Percentiles rank a stretch among this genome's conserved stretches.
Conservation (phyloP, 2,888 invertebrate species). For the Macrosoma leucophasiata region DNA sequence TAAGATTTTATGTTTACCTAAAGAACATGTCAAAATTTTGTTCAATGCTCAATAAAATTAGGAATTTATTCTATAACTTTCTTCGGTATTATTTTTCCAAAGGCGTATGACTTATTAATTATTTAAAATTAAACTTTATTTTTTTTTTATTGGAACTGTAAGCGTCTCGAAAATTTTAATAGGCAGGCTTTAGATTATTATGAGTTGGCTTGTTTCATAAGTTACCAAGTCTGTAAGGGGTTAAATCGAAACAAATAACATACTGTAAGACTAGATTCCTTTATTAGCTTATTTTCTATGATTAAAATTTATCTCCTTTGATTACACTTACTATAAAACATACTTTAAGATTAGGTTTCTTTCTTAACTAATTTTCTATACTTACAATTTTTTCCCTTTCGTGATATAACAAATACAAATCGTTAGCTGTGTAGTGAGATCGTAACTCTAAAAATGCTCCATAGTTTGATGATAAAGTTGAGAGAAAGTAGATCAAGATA, state of each 20-base stretch:
- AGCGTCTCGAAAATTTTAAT: conserved; percentile 5
- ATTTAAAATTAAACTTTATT: background rate
- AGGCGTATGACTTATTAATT: background rate
- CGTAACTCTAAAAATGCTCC: too few relatives aligned
- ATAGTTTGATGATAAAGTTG: too few relatives aligned
- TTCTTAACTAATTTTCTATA: too few relatives aligned
- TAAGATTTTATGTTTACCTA: conserved; percentile 1
- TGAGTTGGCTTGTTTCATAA: background rate
- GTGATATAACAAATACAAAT: too few relatives aligned
- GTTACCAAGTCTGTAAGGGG: background rate
- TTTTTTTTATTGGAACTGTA: conserved; percentile 5
- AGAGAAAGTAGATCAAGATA: conserved; percentile 7
- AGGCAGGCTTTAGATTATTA: background rate
- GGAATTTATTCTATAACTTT: background rate
- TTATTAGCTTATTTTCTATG: too few relatives aligned
- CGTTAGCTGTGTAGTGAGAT: too few relatives aligned
- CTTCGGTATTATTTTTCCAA: background rate
- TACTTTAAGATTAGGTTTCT: too few relatives aligned
- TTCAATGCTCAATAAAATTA: conserved; percentile 3
- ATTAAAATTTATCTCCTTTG: too few relatives aligned
- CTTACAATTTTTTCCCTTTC: too few relatives aligned
- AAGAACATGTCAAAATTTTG: conserved; percentile 5
- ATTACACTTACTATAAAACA: too few relatives aligned
- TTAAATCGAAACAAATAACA: conserved; percentile 3
- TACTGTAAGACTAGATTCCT: conserved; percentile 5